Evolutionary conservation across 1,140 invertebrate genomes (phyloP).

Genomic region (Trissolcus basalis): DNA sequence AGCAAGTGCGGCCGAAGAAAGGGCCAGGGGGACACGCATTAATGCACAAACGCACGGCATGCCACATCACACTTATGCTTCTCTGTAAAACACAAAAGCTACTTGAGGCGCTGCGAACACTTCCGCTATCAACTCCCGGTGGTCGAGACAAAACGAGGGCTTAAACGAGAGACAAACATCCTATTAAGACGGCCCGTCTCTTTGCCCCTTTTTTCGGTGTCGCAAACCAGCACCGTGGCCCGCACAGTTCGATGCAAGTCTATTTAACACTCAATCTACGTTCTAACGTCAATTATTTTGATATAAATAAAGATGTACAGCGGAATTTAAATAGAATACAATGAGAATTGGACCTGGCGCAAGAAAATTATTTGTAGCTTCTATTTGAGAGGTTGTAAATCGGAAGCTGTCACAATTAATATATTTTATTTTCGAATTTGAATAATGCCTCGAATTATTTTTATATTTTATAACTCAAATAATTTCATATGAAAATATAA

Average conservation of each 20-base stretch:
- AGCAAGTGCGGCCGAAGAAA: slow-evolving; percentile 27
- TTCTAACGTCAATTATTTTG: slow-evolving; percentile 43
- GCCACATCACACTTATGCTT: slow-evolving; percentile 51
- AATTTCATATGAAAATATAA: too few species aligned
- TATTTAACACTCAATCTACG: slow-evolving; percentile 56
- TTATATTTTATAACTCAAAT: too few species aligned
- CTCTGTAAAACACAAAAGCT: slow-evolving; percentile 54
- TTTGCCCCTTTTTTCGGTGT: slow-evolving; percentile 37
- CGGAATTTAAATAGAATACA: slow-evolving; percentile 41
- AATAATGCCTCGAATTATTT: too few species aligned
- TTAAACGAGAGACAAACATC: slow-evolving; percentile 60
- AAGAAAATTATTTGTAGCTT: slow-evolving; percentile 27
- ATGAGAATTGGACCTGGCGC: slow-evolving; percentile 40
- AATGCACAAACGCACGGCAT: slow-evolving; percentile 66
- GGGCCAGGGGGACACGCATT: slow-evolving; percentile 59
- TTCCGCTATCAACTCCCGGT: slow-evolving; percentile 60
- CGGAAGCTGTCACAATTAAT: slow-evolving; percentile 16
- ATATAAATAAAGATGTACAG: slow-evolving; percentile 55
- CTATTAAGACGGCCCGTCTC: slow-evolving; percentile 52
- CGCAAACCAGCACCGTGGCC: slow-evolving; percentile 16
- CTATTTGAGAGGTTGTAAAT: slow-evolving; percentile 27
- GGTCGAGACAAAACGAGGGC: slow-evolving; percentile 56
- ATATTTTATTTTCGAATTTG: background rate
- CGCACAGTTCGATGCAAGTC: slow-evolving; percentile 52
- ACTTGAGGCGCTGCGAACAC: slow-evolving; percentile 52